These are phyloP conservation scores for Turdus rufiventris DNA, from an alignment of 2,113 vertebrate genomes.

Conservation along the genomic window DNA sequence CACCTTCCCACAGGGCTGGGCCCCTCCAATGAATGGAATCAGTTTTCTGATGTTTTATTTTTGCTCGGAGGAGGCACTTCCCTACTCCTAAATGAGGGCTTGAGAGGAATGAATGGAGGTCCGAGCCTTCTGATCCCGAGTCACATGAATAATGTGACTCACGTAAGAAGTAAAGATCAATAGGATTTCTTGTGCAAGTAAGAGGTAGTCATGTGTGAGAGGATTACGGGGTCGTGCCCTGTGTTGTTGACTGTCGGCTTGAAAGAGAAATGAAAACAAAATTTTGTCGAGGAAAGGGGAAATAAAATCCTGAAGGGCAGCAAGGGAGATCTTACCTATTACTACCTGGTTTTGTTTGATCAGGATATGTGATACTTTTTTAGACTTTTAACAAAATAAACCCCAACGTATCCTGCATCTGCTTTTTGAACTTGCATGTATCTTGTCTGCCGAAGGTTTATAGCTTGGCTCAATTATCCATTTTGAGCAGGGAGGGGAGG, in stretches of 20 bases:
- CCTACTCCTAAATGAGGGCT: not conserved
- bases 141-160: not conserved
- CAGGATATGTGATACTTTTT: not conserved
- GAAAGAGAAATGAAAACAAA: constrained; percentile 2
- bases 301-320: not conserved
- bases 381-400: constrained; percentile 42
- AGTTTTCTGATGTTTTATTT: not conserved
- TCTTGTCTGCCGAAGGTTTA: constrained; percentile 64
- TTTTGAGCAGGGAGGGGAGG: constrained; percentile 65
- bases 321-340: not conserved
- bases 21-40: not conserved
- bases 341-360: not conserved
- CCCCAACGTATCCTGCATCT: constrained; percentile 32
- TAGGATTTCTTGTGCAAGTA: not conserved
- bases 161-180: not conserved
- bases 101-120: not conserved
- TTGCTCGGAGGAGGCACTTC: not conserved
- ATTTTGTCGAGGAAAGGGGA: not conserved
- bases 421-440: constrained; percentile 62
- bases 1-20: not conserved
- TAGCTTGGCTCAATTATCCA: constrained; percentile 72
- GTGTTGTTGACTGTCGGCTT: not conserved
- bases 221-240: not conserved
- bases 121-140: constrained; percentile 9
- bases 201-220: not conserved